Percentiles rank a stretch among this genome's conserved stretches.
Evolutionary conservation across 1,140 invertebrate genomes (phyloP).

Genomic region (Idris sp.): DNA sequence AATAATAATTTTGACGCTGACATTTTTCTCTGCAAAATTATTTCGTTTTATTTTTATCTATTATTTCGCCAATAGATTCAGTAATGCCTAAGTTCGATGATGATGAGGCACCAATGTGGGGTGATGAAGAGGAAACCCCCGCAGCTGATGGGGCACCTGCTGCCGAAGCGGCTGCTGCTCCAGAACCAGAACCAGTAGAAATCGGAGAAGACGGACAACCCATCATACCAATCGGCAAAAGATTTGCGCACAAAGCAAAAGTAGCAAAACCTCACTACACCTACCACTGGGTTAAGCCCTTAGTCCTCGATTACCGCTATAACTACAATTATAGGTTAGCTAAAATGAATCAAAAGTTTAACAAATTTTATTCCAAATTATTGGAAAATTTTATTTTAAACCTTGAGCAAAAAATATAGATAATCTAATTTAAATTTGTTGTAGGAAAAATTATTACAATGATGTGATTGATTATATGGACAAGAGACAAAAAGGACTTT

Average conservation of each 20-base stretch:
- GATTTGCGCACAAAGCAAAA: no score
- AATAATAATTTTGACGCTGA: no score
- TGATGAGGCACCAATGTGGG: no score
- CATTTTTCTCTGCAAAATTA: no score
- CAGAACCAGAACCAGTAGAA: constrained; percentile 16
- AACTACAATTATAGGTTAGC: constrained; percentile 86
- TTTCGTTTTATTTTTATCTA: no score
- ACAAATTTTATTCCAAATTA: no score
- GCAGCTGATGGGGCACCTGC: constrained; percentile 57
- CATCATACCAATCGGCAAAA: no score
- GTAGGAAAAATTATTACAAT: constrained; percentile 87
- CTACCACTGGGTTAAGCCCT: constrained; percentile 87
- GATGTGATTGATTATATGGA: constrained; percentile 90
- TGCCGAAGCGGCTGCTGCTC: constrained; percentile 41
- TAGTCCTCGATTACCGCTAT: constrained; percentile 88
- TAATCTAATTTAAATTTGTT: constrained; percentile 2
- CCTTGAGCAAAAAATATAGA: no score
- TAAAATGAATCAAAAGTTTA: no score
- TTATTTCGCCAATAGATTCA: no score
- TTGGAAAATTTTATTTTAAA: no score
- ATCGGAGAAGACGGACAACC: constrained; percentile 53
- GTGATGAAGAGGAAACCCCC: constrained; percentile 73
- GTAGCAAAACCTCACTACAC: constrained; percentile 80
- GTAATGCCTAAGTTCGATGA: no score
- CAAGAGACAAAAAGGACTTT: constrained; percentile 83